phyloP scores from a whole-genome alignment of 2,797 vertebrate genomes.

The Hybognathus amarus region DNA sequence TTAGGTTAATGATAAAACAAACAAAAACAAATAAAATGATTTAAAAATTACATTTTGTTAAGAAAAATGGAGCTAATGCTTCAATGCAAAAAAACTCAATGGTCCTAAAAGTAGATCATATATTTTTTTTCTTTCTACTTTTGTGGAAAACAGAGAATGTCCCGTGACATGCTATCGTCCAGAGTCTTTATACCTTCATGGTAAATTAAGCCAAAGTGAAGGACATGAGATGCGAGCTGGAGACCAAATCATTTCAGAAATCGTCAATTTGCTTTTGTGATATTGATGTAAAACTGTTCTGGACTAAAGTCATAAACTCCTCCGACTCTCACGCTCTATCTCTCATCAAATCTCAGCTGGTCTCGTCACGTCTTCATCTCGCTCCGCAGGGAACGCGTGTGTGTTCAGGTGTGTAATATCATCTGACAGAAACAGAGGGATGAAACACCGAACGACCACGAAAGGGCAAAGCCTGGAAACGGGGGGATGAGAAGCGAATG shows the following conservation, averaged over 20 bases:
- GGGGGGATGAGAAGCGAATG: constrained; percentile 23
- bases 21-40: no score
- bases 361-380: constrained; percentile 18
- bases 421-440: constrained; percentile 74
- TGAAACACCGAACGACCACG: neutral
- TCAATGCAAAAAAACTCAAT: neutral
- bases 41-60: no score
- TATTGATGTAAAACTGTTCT: neutral
- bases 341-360: constrained; percentile 24
- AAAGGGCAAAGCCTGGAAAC: constrained; percentile 36
- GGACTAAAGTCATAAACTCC: neutral
- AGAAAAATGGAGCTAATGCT: no score
- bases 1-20: no score
- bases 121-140: neutral
- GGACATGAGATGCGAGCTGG: neutral
- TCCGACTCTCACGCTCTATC: neutral
- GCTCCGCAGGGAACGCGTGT: constrained; percentile 61
- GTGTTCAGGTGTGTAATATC: constrained; percentile 80
- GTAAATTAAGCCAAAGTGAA: neutral
- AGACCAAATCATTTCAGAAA: neutral
- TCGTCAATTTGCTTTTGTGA: neutral
- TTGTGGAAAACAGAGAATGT: neutral
- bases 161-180: neutral
- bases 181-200: neutral
- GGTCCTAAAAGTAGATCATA: neutral